Evolutionary conservation across 2,113 vertebrate species (phyloP).

Genomic region (Genyomyrus donnyi): DNA sequence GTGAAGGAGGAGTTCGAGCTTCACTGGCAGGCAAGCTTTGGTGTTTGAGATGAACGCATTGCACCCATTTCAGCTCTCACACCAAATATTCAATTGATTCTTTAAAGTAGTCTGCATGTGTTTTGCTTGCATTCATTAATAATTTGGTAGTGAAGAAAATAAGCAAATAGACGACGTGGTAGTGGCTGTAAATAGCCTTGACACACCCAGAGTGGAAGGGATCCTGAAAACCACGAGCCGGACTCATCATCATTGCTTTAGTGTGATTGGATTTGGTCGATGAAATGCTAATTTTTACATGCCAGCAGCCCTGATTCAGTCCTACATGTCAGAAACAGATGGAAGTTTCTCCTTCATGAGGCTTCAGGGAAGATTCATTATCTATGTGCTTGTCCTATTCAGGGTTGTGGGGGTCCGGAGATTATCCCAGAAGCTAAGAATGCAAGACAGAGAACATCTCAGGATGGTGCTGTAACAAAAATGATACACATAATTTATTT

Average conservation of each 20-base stretch:
- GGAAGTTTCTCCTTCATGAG: neutral
- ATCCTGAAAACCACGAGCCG: neutral
- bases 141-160: neutral
- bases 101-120: neutral
- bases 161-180: neutral
- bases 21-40: neutral
- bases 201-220: constrained; percentile 1
- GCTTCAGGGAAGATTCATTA: constrained; percentile 1
- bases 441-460: neutral
- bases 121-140: constrained; percentile 4
- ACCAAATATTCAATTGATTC: neutral
- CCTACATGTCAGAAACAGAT: constrained; percentile 14
- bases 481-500: neutral
- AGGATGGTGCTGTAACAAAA: neutral
- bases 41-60: neutral
- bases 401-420: neutral
- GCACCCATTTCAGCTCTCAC: neutral
- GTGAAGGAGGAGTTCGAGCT: neutral
- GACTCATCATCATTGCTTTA: constrained; percentile 21
- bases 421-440: neutral
- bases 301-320: constrained; percentile 1
- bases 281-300: constrained; percentile 20
- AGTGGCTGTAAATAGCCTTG: constrained; percentile 8
- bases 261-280: constrained; percentile 20
- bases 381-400: neutral